Evolutionary conservation across 2,888 invertebrate genomes (phyloP).

Genomic region (Pemphredon lugubris): DNA sequence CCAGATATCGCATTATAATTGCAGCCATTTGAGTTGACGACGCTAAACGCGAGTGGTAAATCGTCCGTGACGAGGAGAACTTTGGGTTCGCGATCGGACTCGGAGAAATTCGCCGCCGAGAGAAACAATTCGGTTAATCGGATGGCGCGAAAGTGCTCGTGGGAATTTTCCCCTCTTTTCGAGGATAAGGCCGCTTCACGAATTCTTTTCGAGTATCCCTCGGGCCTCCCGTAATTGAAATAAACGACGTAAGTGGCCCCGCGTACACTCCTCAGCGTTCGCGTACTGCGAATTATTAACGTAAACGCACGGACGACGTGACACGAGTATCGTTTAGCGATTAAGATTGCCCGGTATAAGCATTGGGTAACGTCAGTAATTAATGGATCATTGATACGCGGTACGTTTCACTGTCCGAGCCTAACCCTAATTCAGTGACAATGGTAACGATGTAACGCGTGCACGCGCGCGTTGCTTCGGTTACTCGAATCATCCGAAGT

Average conservation of each 20-base stretch:
- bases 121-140: slow-evolving; percentile 22
- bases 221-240: slow-evolving; percentile 24
- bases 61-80: too few relatives aligned
- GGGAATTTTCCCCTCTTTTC: slow-evolving; percentile 16
- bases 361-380: background rate
- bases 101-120: background rate
- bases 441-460: background rate
- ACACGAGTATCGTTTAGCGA: too few relatives aligned
- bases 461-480: background rate
- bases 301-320: too few relatives aligned
- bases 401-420: too few relatives aligned
- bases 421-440: background rate
- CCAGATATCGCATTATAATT: too few relatives aligned
- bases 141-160: slow-evolving; percentile 15
- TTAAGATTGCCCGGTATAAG: background rate
- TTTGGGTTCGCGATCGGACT: too few relatives aligned
- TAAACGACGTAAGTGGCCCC: background rate
- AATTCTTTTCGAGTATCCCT: slow-evolving; percentile 19
- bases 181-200: slow-evolving; percentile 6
- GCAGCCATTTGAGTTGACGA: too few relatives aligned
- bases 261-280: background rate
- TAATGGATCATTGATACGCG: background rate
- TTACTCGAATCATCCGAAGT: slow-evolving; percentile 33
- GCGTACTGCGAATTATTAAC: too few relatives aligned
- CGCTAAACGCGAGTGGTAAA: too few relatives aligned